Evolutionary conservation across 2,113 vertebrate genomes (phyloP), one percentile per base, ranked within the genome.

Genomic region (Engraulis encrasicolus): DNA sequence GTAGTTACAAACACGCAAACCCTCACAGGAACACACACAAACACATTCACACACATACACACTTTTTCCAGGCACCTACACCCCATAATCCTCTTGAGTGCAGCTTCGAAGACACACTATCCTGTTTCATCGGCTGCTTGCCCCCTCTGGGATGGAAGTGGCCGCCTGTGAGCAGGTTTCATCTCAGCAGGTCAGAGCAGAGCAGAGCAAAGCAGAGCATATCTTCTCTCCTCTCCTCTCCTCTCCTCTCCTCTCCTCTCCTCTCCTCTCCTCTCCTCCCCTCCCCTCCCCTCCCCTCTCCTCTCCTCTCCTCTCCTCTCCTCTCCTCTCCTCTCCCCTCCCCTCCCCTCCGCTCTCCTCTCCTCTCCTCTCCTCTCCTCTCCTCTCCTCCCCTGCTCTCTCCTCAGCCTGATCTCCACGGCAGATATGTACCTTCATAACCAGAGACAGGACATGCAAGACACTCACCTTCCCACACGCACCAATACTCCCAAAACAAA

Each of bases 1-100:
- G n/a, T n/a, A n/a, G n/a, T n/a, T n/a, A n/a, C 82, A 86, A 86
- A 90, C 87, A 86, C 58, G 31, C 4, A 15, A n/a, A 66, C 20
- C 9, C 58, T 12, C n/a, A 66, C 23, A 66, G 7, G 14, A n/a
- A 71, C 23, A 71, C 61, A 71, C 40, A 45, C 40, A 45, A 54
- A 17, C 40, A 45, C 40, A 54, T 0, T 5, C 52, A 20, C 52
- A 54, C 17, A 54, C 52, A 20, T 5, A 20, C 54, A 58, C 19
- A 19, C 14, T 18, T 6, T 6, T 6, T 20, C 1, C 54, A 4
- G 6, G 19, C 89, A 92, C 37, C 2, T 74, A 34, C 66, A 74
- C 17, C 66, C 27, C 31, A 17, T 74, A 74, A 74, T 74, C 66
- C 66, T 14, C 66, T 34, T 66, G 58, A 31, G 23, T 74, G 66